Percentiles rank a stretch among this genome's conserved stretches.
These are phyloP conservation scores for Eulemur macaco DNA, from an alignment of 2,113 vertebrate species.

Conservation along the genomic window DNA sequence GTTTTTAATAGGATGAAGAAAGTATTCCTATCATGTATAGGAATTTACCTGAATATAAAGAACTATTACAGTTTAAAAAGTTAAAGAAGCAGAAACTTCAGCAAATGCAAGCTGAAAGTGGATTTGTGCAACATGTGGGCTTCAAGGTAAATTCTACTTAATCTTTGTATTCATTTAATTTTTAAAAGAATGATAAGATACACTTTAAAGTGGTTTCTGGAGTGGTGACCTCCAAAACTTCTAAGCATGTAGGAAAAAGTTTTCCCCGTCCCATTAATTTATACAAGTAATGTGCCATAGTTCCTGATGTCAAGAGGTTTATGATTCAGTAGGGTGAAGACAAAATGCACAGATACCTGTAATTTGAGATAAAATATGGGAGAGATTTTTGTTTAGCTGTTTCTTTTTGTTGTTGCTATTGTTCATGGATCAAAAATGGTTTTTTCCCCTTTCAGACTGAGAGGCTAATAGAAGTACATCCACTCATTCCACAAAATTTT, in stretches of 20 bases:
- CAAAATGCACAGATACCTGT: not conserved
- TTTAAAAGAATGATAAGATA: not conserved
- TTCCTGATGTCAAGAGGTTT: not conserved
- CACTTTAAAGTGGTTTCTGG: not conserved
- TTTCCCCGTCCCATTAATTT: not conserved
- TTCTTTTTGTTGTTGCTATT: not conserved
- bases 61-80: constrained; percentile 95
- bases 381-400: not conserved
- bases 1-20: constrained; percentile 92
- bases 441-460: not conserved
- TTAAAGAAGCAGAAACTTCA: constrained; percentile 95
- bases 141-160: constrained; percentile 89
- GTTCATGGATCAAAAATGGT: not conserved
- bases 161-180: not conserved
- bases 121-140: constrained; percentile 91
- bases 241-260: not conserved
- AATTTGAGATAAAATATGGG: not conserved
- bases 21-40: constrained; percentile 90
- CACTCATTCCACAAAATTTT: not conserved
- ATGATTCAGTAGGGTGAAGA: not conserved
- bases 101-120: constrained; percentile 92
- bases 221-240: not conserved
- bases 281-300: not conserved
- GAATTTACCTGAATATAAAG: constrained; percentile 95
- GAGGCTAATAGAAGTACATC: not conserved